These are phyloP conservation scores for Varanus komodoensis DNA, from an alignment of 2,113 vertebrate species.

Conservation along the genomic window DNA sequence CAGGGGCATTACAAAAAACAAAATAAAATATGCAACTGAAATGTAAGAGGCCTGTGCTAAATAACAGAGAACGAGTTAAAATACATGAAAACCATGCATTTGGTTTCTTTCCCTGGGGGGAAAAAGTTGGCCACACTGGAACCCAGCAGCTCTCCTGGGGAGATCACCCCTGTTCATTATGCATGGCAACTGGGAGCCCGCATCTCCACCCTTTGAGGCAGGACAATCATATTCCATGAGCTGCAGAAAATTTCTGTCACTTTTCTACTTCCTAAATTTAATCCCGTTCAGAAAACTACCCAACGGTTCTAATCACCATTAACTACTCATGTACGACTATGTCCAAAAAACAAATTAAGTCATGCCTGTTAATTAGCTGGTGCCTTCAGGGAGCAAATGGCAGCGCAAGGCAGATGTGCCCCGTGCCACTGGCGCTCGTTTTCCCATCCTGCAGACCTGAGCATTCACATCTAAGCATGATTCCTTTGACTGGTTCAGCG, in stretches of 20 bases:
- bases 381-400: not conserved
- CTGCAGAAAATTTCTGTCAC: not conserved
- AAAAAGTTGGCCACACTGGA: not conserved
- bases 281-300: not conserved
- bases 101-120: not conserved
- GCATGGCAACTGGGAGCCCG: too few species aligned
- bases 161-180: too few species aligned
- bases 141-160: too few species aligned
- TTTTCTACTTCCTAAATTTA: not conserved
- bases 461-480: not conserved
- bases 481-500: too few species aligned
- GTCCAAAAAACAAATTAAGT: not conserved
- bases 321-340: not conserved
- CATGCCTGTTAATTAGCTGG: not conserved
- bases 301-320: not conserved
- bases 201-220: too few species aligned
- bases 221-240: not conserved
- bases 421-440: not conserved
- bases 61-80: not conserved
- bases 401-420: too few species aligned
- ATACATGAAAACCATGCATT: not conserved
- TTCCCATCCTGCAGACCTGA: not conserved
- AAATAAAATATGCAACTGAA: not conserved
- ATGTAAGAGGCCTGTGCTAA: not conserved
- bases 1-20: not conserved